phyloP scores from a whole-genome alignment of 2,797 vertebrate genomes.

The Discoglossus pictus region DNA sequence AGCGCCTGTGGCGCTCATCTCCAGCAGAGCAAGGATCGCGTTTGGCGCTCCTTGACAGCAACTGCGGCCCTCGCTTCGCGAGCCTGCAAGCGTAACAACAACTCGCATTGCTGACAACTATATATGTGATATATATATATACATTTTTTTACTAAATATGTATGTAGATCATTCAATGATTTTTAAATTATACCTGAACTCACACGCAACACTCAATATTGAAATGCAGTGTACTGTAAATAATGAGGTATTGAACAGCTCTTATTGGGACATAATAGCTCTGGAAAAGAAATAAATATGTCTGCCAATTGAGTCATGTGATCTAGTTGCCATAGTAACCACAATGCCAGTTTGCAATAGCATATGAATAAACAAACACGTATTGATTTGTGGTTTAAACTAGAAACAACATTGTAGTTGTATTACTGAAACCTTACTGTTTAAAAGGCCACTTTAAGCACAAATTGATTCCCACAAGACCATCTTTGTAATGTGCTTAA shows the following conservation, averaged over 20 bases:
- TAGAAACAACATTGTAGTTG: slow-evolving; percentile 7
- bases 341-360: slow-evolving; percentile 4
- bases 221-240: not conserved
- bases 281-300: not conserved
- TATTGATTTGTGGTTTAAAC: slow-evolving; percentile 42
- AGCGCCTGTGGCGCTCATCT: too few relatives aligned
- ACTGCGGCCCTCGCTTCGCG: too few relatives aligned
- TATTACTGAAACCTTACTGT: slow-evolving; percentile 28
- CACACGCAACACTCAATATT: not conserved
- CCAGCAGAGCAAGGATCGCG: too few relatives aligned
- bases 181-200: not conserved
- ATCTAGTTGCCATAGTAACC: slow-evolving; percentile 22
- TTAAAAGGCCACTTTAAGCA: slow-evolving; percentile 40
- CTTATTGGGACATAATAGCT: not conserved
- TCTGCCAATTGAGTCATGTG: not conserved
- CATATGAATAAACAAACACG: slow-evolving; percentile 30
- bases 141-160: too few relatives aligned
- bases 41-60: too few relatives aligned
- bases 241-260: not conserved
- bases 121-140: too few relatives aligned
- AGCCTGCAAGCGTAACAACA: too few relatives aligned
- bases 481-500: slow-evolving; percentile 29
- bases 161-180: too few relatives aligned
- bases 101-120: too few relatives aligned
- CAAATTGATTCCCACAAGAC: slow-evolving; percentile 34